Evolutionary conservation across 1,140 invertebrate species (phyloP).

Genomic region (Yoshiicerus persimilis): DNA sequence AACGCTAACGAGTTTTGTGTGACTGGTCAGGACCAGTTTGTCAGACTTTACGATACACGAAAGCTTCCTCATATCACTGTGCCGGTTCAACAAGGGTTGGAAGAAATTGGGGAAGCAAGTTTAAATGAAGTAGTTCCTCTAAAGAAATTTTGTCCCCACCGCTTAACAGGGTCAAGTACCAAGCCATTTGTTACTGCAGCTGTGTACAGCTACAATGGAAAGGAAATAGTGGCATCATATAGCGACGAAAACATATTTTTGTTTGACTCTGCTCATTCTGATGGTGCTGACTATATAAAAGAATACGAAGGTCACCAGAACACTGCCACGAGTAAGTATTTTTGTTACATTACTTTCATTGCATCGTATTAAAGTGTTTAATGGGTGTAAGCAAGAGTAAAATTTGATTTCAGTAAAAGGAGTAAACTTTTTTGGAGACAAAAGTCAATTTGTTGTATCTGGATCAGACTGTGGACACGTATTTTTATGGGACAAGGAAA

Average conservation of each 20-base stretch:
- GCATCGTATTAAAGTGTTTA: background rate
- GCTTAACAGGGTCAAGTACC: slow-evolving; percentile 56
- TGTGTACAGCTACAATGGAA: slow-evolving; percentile 87
- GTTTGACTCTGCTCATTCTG: slow-evolving; percentile 69
- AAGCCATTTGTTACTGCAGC: slow-evolving; percentile 76
- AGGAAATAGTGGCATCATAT: slow-evolving; percentile 87
- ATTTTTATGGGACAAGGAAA: slow-evolving; percentile 90
- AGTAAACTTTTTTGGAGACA: slow-evolving; percentile 89
- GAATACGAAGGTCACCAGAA: slow-evolving; percentile 78
- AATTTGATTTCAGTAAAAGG: slow-evolving; percentile 72
- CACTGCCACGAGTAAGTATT: slow-evolving; percentile 62
- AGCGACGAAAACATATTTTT: slow-evolving; percentile 93
- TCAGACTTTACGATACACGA: slow-evolving; percentile 70
- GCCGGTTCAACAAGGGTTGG: background rate
- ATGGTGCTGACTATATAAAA: slow-evolving; percentile 66
- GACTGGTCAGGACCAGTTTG: slow-evolving; percentile 66
- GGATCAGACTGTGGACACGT: slow-evolving; percentile 95
- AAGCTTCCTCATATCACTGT: slow-evolving; percentile 51
- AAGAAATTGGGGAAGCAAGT: background rate
- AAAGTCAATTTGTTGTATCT: slow-evolving; percentile 85
- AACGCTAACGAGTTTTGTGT: slow-evolving; percentile 78
- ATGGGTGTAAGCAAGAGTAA: background rate
- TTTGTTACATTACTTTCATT: background rate
- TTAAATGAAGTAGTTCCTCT: slow-evolving; percentile 51
- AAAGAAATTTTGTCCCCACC: slow-evolving; percentile 63